phyloP scores from a whole-genome alignment of 2,888 invertebrate species.

The Pocota personata region DNA sequence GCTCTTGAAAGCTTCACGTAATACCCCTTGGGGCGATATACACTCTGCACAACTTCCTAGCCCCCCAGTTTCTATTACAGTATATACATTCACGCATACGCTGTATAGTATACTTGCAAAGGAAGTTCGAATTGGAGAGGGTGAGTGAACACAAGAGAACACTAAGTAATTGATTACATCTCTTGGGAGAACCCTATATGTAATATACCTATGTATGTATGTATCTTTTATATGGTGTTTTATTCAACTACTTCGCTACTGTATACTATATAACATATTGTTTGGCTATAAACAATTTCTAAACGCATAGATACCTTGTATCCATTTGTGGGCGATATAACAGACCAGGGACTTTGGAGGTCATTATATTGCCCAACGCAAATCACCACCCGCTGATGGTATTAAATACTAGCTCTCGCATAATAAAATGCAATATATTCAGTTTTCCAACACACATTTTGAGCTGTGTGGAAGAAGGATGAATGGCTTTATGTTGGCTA shows the following conservation, averaged over 20 bases:
- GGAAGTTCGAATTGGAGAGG: slow-evolving; percentile 16
- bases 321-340: slow-evolving; percentile 34
- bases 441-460: slow-evolving; percentile 23
- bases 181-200: slow-evolving; percentile 77
- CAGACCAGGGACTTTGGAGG: slow-evolving; percentile 22
- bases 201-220: not conserved
- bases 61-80: slow-evolving; percentile 1
- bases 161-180: slow-evolving; percentile 83
- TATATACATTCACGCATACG: slow-evolving; percentile 1
- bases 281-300: slow-evolving; percentile 62
- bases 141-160: slow-evolving; percentile 68
- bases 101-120: slow-evolving; percentile 22
- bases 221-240: slow-evolving; percentile 16
- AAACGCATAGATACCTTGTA: slow-evolving; percentile 55
- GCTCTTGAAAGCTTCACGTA: slow-evolving; percentile 58
- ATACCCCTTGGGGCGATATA: slow-evolving; percentile 56
- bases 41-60: slow-evolving; percentile 2
- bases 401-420: slow-evolving; percentile 10
- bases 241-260: slow-evolving; percentile 17
- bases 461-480: slow-evolving; percentile 33
- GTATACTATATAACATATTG: slow-evolving; percentile 48
- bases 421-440: slow-evolving; percentile 65
- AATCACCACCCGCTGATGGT: slow-evolving; percentile 39
- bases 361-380: slow-evolving; percentile 49
- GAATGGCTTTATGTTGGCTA: not conserved